Conservation (phyloP, 2,113 vertebrate species). For the Entomyzon cyanotis region DNA sequence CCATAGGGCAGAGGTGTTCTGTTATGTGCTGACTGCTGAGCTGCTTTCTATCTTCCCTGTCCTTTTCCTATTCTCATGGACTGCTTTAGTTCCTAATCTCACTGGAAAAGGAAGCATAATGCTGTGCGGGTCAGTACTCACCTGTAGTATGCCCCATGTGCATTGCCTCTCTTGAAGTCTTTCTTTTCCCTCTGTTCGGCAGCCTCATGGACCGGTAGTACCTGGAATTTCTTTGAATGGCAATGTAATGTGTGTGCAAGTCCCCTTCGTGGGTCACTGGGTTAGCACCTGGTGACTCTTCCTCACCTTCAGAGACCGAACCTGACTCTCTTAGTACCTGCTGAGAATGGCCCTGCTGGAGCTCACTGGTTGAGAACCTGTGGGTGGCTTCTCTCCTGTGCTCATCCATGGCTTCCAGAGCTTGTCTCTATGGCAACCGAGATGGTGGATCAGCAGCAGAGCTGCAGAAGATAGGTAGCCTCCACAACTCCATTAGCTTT, state of each 20-base stretch:
- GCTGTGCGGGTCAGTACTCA: constrained; percentile 48
- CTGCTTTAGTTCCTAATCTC: background rate
- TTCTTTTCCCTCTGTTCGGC: constrained; percentile 25
- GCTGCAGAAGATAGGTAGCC: background rate
- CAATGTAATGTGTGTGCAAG: background rate
- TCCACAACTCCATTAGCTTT: background rate
- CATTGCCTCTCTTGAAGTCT: background rate
- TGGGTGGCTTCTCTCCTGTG: background rate
- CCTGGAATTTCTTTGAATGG: constrained; percentile 74
- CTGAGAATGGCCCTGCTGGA: background rate
- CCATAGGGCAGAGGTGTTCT: background rate
- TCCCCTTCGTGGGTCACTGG: background rate
- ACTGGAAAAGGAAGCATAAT: background rate
- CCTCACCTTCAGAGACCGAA: constrained; percentile 21
- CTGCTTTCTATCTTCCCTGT: background rate
- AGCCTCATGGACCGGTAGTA: constrained; percentile 72
- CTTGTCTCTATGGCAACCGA: constrained; percentile 67
- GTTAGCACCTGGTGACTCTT: background rate
- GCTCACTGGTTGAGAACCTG: background rate
- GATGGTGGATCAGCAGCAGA: background rate
- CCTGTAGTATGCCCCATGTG: constrained; percentile 22
- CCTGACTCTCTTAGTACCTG: background rate
- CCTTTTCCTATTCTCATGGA: background rate
- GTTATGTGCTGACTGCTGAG: background rate
- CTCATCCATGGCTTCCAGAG: constrained; percentile 27